These are phyloP conservation scores for Campoplex nolae DNA, from an alignment of 2,888 invertebrate genomes.

Conservation along the genomic window DNA sequence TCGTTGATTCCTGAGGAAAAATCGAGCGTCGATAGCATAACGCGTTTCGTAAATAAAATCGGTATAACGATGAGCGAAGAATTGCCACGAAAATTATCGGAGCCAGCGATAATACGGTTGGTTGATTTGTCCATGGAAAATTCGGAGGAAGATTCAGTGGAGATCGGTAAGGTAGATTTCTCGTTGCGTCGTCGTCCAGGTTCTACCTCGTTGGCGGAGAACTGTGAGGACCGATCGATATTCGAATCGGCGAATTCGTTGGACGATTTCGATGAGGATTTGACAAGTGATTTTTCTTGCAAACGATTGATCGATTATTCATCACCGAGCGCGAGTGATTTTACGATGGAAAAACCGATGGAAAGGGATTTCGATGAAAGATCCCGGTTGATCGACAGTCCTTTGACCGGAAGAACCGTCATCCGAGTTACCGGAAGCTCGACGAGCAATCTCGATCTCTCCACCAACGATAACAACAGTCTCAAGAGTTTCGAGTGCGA, in stretches of 20 bases:
- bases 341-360: not conserved
- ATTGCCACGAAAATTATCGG: slow-evolving; percentile 51
- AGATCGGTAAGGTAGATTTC: slow-evolving; percentile 16
- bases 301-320: slow-evolving; percentile 51
- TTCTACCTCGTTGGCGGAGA: slow-evolving; percentile 56
- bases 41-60: slow-evolving; percentile 52
- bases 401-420: slow-evolving; percentile 68
- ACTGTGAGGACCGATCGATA: slow-evolving; percentile 17
- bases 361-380: slow-evolving; percentile 38
- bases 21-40: slow-evolving; percentile 70
- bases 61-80: slow-evolving; percentile 45
- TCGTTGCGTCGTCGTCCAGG: slow-evolving; percentile 66
- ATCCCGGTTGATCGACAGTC: slow-evolving; percentile 43
- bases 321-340: slow-evolving; percentile 11
- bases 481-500: not conserved
- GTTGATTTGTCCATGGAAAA: slow-evolving; percentile 19
- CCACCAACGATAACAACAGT: not conserved
- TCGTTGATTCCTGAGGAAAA: slow-evolving; percentile 19
- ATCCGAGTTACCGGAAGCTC: slow-evolving; percentile 42
- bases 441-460: slow-evolving; percentile 9
- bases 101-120: slow-evolving; percentile 29
- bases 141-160: slow-evolving; percentile 26
- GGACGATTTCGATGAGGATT: slow-evolving; percentile 24
- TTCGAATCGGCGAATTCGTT: slow-evolving; percentile 55
- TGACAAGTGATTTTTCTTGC: slow-evolving; percentile 42